Base-by-base conservation (phyloP, 2,113 vertebrate genomes). In the Peromyscus maniculatus region DNA sequence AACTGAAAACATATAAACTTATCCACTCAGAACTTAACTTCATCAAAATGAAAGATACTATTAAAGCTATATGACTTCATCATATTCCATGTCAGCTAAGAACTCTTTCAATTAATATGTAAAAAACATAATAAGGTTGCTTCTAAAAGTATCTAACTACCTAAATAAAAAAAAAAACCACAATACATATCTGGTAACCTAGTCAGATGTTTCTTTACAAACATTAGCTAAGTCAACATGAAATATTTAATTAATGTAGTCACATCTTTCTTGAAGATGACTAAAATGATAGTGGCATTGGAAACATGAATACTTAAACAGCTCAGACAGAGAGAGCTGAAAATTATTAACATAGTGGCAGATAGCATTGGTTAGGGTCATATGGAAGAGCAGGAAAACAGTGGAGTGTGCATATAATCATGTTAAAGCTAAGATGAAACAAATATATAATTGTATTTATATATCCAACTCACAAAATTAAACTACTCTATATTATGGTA, bases 1-100 rank as follows among this genome's bases (percentile, higher is more conserved):
- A 78, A 74, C 21, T 59, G 43, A 52, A 64, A 71, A 36, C 46
- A 74, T 49, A 7, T 24, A 91, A 89, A 77, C 2, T 89, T 77
- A 24, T 66, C 6, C 59, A 83, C 43, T 96, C 22, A 69, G 39
- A 87, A 79, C 10, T 94, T 39, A 91, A 71, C 64, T 91, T 59
- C 17, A 22, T 10, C 87, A 96, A 66, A 91, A 84, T 67, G n/a
- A 97, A 91, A 91, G 52, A 26, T 39, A n/a, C 59, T 19, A 67
- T 6, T 8, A 91, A 91, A 93, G 52, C 26, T 62, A 75, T 83
- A 33, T 69, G 13, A 49, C 31, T 62, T 84, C 7, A 66, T 57
- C 13, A 39, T 75, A 62, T 67, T 91, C 6, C 62, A 83, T 67
- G 71, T 43, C 87, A 90, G 26, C 55, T 46, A 82, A 87, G 43